A percentile compares a stretch with the other conserved stretches of the same genome.
Evolutionary conservation across 2,797 vertebrate species (phyloP).

Genomic region (Notamacropus eugenii): DNA sequence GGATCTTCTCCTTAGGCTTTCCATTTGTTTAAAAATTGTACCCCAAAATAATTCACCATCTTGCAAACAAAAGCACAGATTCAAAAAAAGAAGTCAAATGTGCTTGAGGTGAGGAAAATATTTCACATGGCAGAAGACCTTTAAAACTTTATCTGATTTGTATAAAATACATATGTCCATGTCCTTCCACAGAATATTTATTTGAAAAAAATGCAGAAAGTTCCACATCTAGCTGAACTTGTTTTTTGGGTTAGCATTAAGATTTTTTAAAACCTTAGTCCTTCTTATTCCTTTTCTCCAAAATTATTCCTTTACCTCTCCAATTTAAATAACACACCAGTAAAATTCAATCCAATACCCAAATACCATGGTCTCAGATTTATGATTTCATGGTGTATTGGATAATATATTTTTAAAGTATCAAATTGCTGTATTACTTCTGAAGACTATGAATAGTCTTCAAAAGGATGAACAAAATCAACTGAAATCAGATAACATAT

Average conservation of each 20-base stretch:
- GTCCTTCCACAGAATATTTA: background rate
- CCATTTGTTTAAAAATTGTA: background rate
- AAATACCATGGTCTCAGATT: conserved; percentile 12
- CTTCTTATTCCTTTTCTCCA: background rate
- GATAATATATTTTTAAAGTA: background rate
- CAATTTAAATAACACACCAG: background rate
- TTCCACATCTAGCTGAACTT: background rate
- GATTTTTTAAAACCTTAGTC: background rate
- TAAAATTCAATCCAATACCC: background rate
- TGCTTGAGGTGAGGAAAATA: background rate
- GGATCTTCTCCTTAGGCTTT: background rate
- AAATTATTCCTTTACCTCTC: background rate
- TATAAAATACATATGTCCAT: background rate
- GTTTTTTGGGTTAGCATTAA: background rate
- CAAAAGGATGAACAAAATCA: background rate
- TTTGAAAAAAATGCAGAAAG: background rate
- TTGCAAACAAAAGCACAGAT: background rate
- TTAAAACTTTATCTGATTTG: background rate
- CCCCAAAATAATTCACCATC: background rate
- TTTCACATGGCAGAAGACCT: background rate
- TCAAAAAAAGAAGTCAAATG: background rate
- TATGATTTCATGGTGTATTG: background rate
- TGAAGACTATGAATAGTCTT: background rate
- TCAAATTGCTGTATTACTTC: conserved; percentile 11
- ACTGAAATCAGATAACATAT: conserved; percentile 6